Percentiles rank a stretch among this genome's conserved stretches.
These are phyloP conservation scores for Heliconius ethilla DNA, from an alignment of 2,888 invertebrate species.

Conservation along the genomic window DNA sequence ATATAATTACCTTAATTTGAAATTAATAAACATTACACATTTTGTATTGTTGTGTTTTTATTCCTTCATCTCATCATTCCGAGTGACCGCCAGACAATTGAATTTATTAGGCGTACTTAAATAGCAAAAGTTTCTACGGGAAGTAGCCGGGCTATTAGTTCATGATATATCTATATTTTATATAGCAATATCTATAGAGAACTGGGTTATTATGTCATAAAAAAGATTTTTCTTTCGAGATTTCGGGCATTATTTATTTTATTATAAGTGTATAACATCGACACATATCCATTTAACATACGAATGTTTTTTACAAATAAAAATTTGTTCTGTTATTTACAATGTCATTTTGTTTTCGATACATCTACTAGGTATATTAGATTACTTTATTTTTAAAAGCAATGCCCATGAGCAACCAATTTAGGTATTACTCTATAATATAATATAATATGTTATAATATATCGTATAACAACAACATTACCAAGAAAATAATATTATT, in stretches of 20 bases:
- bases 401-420: conserved; percentile 60
- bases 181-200: background rate
- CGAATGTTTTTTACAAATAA: conserved; percentile 74
- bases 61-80: background rate
- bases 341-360: conserved; percentile 62
- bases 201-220: conserved; percentile 6
- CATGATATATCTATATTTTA: background rate
- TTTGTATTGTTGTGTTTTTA: background rate
- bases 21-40: too few relatives aligned
- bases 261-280: conserved; percentile 79
- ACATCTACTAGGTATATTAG: conserved; percentile 45
- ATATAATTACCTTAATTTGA: too few relatives aligned
- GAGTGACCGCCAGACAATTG: too few relatives aligned
- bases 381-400: conserved; percentile 50
- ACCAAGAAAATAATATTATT: conserved; percentile 29
- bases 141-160: too few relatives aligned
- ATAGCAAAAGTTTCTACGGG: too few relatives aligned
- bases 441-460: conserved; percentile 33
- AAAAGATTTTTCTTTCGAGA: background rate
- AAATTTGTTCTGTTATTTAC: conserved; percentile 71
- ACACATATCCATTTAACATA: conserved; percentile 78
- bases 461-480: conserved; percentile 43
- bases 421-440: conserved; percentile 44
- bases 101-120: background rate
- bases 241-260: conserved; percentile 70